These are phyloP conservation scores for Dendrolimus pini DNA, from an alignment of 2,888 invertebrate genomes.

Conservation along the genomic window DNA sequence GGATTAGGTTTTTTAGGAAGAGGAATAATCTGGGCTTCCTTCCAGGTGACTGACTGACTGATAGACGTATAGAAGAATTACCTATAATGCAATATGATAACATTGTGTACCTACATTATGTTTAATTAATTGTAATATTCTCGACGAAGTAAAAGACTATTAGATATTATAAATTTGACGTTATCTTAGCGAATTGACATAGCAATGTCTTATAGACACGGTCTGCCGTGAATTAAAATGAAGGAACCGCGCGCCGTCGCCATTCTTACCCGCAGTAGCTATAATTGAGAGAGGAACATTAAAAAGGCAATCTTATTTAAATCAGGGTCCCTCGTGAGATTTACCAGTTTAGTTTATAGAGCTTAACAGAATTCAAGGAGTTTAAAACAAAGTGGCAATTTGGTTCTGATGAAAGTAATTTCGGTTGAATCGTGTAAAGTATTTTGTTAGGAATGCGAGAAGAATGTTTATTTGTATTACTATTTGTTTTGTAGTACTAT, in stretches of 20 bases:
- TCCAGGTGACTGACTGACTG: no score
- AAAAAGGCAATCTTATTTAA: not conserved
- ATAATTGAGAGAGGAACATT: not conserved
- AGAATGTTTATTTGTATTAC: no score
- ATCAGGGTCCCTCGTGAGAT: not conserved
- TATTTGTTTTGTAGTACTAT: no score
- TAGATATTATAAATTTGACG: no score
- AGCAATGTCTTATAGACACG: not conserved
- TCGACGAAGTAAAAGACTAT: no score
- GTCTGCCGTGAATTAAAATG: not conserved
- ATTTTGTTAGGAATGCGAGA: not conserved
- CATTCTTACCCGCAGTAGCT: not conserved
- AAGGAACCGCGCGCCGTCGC: not conserved
- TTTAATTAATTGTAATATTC: no score
- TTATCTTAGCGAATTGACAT: not conserved
- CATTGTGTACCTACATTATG: no score
- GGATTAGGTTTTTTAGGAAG: no score
- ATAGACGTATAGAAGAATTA: no score
- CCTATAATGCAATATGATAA: no score
- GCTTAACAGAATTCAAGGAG: not conserved
- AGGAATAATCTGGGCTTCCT: no score
- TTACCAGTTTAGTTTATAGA: not conserved
- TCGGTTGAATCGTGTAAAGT: not conserved
- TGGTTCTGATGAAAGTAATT: not conserved
- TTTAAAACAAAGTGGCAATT: not conserved